phyloP scores from a whole-genome alignment of 2,888 invertebrate genomes.

The Anthophora plumipes region DNA sequence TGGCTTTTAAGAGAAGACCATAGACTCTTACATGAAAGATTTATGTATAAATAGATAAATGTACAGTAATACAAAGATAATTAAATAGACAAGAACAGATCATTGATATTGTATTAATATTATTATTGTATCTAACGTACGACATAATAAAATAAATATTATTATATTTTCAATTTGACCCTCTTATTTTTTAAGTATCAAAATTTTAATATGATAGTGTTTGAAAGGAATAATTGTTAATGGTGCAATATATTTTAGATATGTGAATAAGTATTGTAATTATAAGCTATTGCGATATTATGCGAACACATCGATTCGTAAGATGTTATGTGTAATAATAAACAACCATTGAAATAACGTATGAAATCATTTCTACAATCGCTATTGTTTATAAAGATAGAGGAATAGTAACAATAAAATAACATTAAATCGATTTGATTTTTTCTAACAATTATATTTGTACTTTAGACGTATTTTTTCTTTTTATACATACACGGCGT shows the following conservation, averaged over 20 bases:
- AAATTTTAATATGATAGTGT: constrained; percentile 30
- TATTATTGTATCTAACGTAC: constrained; percentile 82
- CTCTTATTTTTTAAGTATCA: constrained; percentile 61
- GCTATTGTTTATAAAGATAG: constrained; percentile 16
- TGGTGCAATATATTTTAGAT: constrained; percentile 61
- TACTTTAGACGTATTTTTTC: constrained; percentile 52
- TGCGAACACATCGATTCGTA: constrained; percentile 49
- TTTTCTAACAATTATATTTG: constrained; percentile 62
- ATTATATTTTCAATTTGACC: constrained; percentile 82
- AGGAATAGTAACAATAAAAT: constrained; percentile 21
- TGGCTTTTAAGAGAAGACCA: constrained; percentile 66
- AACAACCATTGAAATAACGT: constrained; percentile 45
- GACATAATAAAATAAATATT: constrained; percentile 82
- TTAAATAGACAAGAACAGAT: constrained; percentile 76
- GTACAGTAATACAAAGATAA: constrained; percentile 81
- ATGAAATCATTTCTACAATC: constrained; percentile 46
- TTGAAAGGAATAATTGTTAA: constrained; percentile 27
- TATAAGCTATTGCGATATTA: constrained; percentile 62
- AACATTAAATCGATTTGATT: constrained; percentile 28
- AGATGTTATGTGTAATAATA: constrained; percentile 68
- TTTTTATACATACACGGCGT: constrained; percentile 41
- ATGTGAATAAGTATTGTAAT: constrained; percentile 53
- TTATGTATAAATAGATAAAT: constrained; percentile 82
- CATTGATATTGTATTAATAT: constrained; percentile 83
- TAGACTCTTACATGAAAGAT: constrained; percentile 79